phyloP scores from a whole-genome alignment of 2,797 vertebrate species.

The Rhinophrynus dorsalis region DNA sequence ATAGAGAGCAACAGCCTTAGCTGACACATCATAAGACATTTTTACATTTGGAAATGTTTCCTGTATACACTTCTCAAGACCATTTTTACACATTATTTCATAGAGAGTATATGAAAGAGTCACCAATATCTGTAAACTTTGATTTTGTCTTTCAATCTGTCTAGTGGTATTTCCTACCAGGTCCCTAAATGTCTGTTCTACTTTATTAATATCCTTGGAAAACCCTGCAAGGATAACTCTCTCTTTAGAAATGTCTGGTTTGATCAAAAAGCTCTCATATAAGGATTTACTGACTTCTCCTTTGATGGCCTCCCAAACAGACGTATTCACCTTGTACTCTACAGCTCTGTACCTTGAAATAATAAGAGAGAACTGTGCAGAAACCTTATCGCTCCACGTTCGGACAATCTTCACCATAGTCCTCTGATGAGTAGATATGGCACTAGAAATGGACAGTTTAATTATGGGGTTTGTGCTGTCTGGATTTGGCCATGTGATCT shows the following conservation, averaged over 20 bases:
- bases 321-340: neutral
- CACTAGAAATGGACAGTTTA: constrained; percentile 53
- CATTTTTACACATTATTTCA: constrained; percentile 66
- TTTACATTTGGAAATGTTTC: constrained; percentile 61
- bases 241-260: constrained; percentile 49
- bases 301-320: constrained; percentile 69
- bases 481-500: constrained; percentile 22
- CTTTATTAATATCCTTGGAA: constrained; percentile 57
- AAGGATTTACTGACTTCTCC: constrained; percentile 41
- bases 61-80: constrained; percentile 53
- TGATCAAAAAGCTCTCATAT: constrained; percentile 56
- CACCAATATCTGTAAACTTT: constrained; percentile 61
- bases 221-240: constrained; percentile 68
- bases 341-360: constrained; percentile 66
- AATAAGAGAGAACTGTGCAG: constrained; percentile 55
- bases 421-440: constrained; percentile 64
- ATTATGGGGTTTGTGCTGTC: neutral
- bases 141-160: constrained; percentile 64
- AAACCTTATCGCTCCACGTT: constrained; percentile 66
- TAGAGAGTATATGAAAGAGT: constrained; percentile 56
- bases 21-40: constrained; percentile 58
- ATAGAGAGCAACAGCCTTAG: constrained; percentile 60
- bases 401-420: constrained; percentile 56
- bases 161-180: constrained; percentile 12
- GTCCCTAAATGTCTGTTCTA: constrained; percentile 57